Evolutionary conservation across 2,888 invertebrate species (phyloP).

Genomic region (Eupithecia tripunctaria): DNA sequence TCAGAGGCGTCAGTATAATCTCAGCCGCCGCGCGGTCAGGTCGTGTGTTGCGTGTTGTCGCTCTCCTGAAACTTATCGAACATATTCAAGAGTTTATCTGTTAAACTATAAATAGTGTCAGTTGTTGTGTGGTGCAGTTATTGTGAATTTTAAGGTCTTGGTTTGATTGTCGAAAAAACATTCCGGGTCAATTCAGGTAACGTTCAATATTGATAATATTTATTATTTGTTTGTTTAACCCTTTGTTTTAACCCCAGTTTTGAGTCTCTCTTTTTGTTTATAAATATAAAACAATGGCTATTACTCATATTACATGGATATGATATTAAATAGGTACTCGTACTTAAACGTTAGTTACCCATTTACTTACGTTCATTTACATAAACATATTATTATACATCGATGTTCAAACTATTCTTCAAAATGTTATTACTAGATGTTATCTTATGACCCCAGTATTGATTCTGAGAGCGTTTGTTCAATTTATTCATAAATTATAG

Average conservation of each 20-base stretch:
- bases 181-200: not conserved
- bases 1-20: conserved; percentile 57
- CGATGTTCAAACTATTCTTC: conserved; percentile 31
- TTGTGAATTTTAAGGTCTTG: conserved; percentile 28
- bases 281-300: not conserved
- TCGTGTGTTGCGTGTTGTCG: conserved; percentile 50
- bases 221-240: not conserved
- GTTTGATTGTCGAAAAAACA: conserved; percentile 8
- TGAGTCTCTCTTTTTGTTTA: not conserved
- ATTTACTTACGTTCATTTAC: not conserved
- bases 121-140: conserved; percentile 37
- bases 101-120: conserved; percentile 25
- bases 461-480: conserved; percentile 59
- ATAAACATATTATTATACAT: conserved; percentile 34
- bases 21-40: conserved; percentile 50
- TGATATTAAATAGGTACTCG: not conserved
- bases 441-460: conserved; percentile 69
- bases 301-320: not conserved
- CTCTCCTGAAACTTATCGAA: conserved; percentile 51
- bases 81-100: conserved; percentile 35
- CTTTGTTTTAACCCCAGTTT: not conserved
- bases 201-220: not conserved
- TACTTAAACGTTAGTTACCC: not conserved
- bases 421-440: conserved; percentile 34
- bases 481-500: conserved; percentile 57